Evolutionary conservation across 2,113 vertebrate species (phyloP).

Genomic region (Zosterops hypoxanthus): DNA sequence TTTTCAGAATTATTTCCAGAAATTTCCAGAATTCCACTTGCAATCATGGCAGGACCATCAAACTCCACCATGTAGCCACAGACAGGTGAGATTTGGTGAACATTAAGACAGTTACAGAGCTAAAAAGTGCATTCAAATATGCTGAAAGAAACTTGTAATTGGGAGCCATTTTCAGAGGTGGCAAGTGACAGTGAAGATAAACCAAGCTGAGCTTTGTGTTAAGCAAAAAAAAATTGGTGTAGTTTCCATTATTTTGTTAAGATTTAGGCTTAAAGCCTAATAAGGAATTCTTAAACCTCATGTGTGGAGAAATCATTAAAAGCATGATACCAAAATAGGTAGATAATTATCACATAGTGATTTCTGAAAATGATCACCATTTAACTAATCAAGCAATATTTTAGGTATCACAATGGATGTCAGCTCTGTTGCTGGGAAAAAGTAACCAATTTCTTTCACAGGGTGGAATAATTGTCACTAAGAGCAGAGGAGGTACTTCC

Average conservation of each 20-base stretch:
- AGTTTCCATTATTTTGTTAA: neutral
- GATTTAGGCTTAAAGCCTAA: neutral
- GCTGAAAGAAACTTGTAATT: neutral
- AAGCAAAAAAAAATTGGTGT: neutral
- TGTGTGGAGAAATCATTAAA: neutral
- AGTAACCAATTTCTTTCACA: neutral
- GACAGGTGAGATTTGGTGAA: neutral
- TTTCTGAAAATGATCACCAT: slow-evolving; percentile 3
- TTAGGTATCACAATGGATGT: neutral
- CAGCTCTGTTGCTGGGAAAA: neutral
- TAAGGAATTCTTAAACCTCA: neutral
- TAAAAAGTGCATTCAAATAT: neutral
- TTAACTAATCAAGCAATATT: neutral
- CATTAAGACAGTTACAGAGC: neutral
- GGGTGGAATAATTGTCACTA: neutral
- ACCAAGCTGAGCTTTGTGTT: neutral
- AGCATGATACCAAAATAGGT: neutral
- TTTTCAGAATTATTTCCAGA: neutral
- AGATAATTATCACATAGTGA: neutral
- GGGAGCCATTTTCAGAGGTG: neutral
- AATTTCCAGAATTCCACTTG: neutral
- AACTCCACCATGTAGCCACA: neutral
- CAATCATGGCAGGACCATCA: neutral
- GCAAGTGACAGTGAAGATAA: neutral
- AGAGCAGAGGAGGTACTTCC: slow-evolving; percentile 11